phyloP scores from a whole-genome alignment of 2,113 vertebrate species.

The Rhea americana region DNA sequence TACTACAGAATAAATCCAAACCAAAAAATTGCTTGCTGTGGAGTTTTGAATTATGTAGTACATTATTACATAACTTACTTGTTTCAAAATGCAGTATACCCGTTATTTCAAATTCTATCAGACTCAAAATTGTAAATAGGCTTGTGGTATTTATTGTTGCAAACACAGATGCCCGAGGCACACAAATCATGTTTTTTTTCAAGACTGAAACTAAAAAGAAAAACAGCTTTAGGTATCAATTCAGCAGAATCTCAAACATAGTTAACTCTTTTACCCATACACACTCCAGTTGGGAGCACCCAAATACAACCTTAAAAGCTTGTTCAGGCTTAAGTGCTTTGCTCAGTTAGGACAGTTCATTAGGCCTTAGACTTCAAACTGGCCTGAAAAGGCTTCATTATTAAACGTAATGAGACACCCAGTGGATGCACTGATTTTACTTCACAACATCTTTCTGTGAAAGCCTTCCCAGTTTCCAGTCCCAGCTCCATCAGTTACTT shows the following conservation, averaged over 20 bases:
- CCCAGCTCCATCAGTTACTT: not conserved
- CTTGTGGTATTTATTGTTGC: not conserved
- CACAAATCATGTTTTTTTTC: constrained; percentile 18
- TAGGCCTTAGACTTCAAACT: not conserved
- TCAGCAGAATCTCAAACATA: not conserved
- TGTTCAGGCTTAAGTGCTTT: not conserved
- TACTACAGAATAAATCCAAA: not conserved
- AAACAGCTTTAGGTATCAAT: not conserved
- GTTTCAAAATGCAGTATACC: constrained; percentile 5
- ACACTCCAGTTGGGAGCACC: not conserved
- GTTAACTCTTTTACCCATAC: not conserved
- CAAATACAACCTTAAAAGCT: not conserved
- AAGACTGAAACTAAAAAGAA: not conserved
- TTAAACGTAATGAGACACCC: not conserved
- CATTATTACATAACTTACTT: not conserved
- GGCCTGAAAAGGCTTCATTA: not conserved
- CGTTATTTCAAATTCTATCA: constrained; percentile 27
- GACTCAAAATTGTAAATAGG: constrained; percentile 22
- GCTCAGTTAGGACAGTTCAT: not conserved
- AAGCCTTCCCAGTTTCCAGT: not conserved
- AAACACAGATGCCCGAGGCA: constrained; percentile 20
- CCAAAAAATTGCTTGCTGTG: not conserved
- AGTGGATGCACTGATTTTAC: not conserved
- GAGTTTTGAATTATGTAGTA: not conserved
- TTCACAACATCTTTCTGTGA: not conserved